Evolutionary conservation across 2,888 invertebrate genomes (phyloP).

Genomic region (Hirtodrosophila alboralis): DNA sequence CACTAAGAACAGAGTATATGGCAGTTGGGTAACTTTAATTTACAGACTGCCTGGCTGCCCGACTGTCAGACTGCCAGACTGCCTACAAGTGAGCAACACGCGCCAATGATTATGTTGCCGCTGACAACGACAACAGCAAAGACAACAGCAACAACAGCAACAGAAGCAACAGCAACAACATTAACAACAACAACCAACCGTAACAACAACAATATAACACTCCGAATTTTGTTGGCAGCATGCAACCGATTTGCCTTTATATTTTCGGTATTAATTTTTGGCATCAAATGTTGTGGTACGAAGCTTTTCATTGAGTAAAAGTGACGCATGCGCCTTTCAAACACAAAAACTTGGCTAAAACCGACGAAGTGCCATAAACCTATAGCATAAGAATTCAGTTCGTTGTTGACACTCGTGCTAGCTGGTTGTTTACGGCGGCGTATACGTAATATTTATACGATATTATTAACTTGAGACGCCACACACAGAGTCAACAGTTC

Average conservation of each 20-base stretch:
- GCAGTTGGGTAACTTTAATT: too few relatives aligned
- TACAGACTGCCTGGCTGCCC: too few relatives aligned
- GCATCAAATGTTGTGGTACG: conserved; percentile 46
- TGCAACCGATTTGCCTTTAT: conserved; percentile 22
- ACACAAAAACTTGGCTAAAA: neutral
- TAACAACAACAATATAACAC: conserved; percentile 32
- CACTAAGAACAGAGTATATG: too few relatives aligned
- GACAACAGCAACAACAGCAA: conserved; percentile 19
- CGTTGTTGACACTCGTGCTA: conserved; percentile 68
- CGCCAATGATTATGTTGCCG: conserved; percentile 76
- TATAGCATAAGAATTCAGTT: conserved; percentile 48
- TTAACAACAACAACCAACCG: conserved; percentile 39
- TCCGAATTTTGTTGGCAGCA: conserved; percentile 50
- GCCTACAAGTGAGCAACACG: conserved; percentile 75
- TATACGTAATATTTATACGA: conserved; percentile 39
- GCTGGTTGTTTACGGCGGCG: conserved; percentile 51
- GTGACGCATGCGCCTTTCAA: conserved; percentile 70
- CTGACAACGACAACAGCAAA: conserved; percentile 54
- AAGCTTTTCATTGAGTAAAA: conserved; percentile 77
- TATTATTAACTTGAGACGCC: neutral
- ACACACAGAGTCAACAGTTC: conserved; percentile 36
- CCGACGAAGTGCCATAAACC: conserved; percentile 8
- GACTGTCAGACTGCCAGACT: conserved; percentile 48
- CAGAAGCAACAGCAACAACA: conserved; percentile 4
- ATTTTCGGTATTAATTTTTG: conserved; percentile 61